A percentile compares a stretch with the other conserved stretches of the same genome.
Evolutionary conservation across 2,113 vertebrate species (phyloP).

Genomic region (Cinclus mexicanus): DNA sequence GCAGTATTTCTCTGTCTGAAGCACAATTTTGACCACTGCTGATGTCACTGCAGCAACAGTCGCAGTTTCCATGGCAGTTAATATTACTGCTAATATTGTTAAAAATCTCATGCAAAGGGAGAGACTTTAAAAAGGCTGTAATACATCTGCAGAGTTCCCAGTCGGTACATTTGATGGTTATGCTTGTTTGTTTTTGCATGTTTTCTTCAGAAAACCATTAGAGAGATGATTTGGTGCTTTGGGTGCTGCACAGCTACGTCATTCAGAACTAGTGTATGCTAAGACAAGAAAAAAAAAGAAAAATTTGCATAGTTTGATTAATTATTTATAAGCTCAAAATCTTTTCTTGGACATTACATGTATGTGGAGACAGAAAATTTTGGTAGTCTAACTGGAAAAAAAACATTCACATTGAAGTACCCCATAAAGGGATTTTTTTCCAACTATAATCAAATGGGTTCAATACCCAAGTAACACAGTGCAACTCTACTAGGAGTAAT

Average conservation of each 20-base stretch:
- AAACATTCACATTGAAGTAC: not conserved
- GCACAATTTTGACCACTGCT: not conserved
- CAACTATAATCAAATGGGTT: not conserved
- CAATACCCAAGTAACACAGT: not conserved
- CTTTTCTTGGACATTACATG: not conserved
- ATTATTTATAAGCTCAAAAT: not conserved
- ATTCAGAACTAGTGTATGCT: not conserved
- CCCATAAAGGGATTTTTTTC: not conserved
- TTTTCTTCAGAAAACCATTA: not conserved
- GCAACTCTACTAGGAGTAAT: not conserved
- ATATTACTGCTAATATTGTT: constrained; percentile 5
- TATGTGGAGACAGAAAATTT: not conserved
- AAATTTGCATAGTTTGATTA: not conserved
- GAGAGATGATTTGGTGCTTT: not conserved
- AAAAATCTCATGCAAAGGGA: not conserved
- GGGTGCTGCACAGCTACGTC: not conserved
- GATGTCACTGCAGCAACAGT: not conserved
- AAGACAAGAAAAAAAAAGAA: not conserved
- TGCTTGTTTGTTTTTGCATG: not conserved
- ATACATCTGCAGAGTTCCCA: not conserved
- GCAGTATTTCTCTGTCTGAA: not conserved
- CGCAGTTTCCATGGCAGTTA: constrained; percentile 33
- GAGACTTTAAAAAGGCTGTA: not conserved
- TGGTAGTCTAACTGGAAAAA: not conserved
- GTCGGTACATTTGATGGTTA: not conserved